Conservation (phyloP, 2,113 vertebrate species). For the Dicentrarchus labrax region DNA sequence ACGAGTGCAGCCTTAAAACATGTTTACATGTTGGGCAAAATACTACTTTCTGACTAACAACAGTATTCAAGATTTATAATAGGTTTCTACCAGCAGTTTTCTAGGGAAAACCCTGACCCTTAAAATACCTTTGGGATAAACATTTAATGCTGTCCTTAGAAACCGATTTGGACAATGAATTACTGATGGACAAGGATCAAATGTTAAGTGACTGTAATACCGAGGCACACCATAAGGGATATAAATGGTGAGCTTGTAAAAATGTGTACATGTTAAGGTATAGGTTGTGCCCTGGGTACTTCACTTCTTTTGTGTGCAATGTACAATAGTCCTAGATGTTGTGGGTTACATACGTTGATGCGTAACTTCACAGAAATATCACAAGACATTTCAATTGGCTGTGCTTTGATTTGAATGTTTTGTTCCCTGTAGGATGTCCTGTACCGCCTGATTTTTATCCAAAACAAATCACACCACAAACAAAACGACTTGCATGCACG, state of each 20-base stretch:
- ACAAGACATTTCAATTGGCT: constrained; percentile 8
- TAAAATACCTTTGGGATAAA: background rate
- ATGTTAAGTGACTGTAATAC: no score
- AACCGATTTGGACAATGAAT: no score
- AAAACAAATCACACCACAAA: constrained; percentile 47
- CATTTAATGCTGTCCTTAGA: background rate
- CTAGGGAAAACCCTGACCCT: background rate
- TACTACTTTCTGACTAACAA: background rate
- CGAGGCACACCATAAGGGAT: no score
- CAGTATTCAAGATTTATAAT: background rate
- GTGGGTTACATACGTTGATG: background rate
- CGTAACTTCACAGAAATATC: background rate
- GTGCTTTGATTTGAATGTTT: constrained; percentile 31
- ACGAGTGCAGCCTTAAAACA: constrained; percentile 1
- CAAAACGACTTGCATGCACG: constrained; percentile 38
- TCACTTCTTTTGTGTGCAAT: background rate
- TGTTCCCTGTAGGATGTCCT: constrained; percentile 25
- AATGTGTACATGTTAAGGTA: no score
- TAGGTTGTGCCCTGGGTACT: no score
- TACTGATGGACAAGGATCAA: no score
- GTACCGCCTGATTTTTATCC: background rate
- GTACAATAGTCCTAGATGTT: background rate
- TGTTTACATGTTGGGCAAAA: background rate
- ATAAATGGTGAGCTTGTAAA: no score
- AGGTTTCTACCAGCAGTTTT: background rate